phyloP scores from a whole-genome alignment of 2,113 vertebrate species.

The Mesoclemmys tuberculata region DNA sequence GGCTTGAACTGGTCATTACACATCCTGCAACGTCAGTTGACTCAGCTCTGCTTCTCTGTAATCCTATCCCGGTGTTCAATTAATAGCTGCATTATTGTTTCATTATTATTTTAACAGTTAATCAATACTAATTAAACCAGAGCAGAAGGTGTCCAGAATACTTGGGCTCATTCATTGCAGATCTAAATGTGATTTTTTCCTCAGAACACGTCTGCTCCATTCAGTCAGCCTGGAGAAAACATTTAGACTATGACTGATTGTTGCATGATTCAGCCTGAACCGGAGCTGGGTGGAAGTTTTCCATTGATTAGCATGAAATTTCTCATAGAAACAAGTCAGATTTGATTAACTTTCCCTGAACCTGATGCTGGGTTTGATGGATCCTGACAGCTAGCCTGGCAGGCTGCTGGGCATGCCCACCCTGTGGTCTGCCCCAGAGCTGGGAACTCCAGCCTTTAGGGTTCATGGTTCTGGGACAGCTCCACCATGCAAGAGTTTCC shows the following conservation, averaged over 20 bases:
- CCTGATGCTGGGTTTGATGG: background rate
- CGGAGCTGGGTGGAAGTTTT: background rate
- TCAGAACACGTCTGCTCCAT: background rate
- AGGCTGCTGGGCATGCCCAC: background rate
- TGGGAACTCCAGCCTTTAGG: background rate
- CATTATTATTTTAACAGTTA: constrained; percentile 44
- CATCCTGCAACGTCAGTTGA: background rate
- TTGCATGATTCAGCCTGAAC: background rate
- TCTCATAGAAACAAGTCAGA: background rate
- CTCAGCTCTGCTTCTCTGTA: background rate
- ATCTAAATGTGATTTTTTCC: background rate
- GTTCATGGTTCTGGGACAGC: background rate
- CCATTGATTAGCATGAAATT: background rate
- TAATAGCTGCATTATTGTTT: constrained; percentile 23
- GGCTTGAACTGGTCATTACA: background rate
- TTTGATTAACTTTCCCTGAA: background rate
- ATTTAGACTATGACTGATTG: background rate
- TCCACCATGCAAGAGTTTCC: background rate
- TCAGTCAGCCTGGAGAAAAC: constrained; percentile 6
- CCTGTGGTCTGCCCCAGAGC: no score
- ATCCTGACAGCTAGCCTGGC: background rate
- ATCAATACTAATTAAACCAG: constrained; percentile 27
- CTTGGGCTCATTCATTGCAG: background rate
- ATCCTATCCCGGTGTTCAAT: constrained; percentile 5
- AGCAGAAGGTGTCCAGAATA: background rate